Evolutionary conservation across 2,113 vertebrate genomes (phyloP).

Genomic region (Eurystomus gularis): DNA sequence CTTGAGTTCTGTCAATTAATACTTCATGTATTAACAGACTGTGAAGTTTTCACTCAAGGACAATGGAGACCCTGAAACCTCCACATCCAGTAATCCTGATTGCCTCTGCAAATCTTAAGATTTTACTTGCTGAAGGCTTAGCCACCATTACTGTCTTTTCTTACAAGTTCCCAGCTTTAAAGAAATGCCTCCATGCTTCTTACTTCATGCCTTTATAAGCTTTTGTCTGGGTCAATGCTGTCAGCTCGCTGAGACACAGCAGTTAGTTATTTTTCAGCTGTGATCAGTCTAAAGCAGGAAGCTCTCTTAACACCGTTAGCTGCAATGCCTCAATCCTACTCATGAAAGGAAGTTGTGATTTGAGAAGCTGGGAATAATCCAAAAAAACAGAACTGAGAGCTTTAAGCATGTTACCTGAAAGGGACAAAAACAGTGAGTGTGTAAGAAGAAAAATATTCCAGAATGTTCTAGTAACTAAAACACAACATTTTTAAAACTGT

Average conservation of each 20-base stretch:
- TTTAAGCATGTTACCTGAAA: neutral
- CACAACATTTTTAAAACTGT: neutral
- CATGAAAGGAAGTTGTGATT: neutral
- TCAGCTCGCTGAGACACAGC: neutral
- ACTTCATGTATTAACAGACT: neutral
- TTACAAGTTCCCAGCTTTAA: neutral
- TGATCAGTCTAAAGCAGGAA: constrained; percentile 11
- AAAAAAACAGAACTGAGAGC: neutral
- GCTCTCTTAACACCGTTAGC: neutral
- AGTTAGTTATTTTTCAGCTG: constrained; percentile 1
- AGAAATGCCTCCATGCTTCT: neutral
- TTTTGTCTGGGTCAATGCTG: constrained; percentile 5
- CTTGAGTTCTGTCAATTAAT: neutral
- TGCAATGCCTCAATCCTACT: neutral
- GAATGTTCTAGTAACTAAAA: neutral
- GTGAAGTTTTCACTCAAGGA: neutral
- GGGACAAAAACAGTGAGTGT: neutral
- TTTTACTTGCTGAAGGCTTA: neutral
- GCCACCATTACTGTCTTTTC: neutral
- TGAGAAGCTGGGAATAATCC: neutral
- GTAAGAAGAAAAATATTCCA: neutral
- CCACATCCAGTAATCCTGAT: neutral
- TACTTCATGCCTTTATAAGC: neutral
- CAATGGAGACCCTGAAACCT: neutral
- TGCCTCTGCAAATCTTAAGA: neutral